These are phyloP conservation scores for Pristionchus exspectatus DNA, from an alignment of 2,888 invertebrate species.

Conservation along the genomic window DNA sequence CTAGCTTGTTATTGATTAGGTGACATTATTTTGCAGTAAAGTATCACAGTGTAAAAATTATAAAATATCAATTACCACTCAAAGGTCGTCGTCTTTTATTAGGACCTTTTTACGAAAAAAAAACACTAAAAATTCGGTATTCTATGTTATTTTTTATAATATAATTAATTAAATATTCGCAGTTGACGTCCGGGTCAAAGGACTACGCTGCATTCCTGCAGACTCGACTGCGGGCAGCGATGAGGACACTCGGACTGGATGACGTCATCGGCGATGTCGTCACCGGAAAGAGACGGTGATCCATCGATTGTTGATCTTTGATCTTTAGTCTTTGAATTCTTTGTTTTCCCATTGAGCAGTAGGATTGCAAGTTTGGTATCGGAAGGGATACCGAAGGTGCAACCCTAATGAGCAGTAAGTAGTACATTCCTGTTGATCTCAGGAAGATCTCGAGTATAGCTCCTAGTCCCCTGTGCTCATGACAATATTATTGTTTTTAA, in stretches of 20 bases:
- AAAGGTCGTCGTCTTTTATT: too few species aligned
- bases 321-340: neutral
- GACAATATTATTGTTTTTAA: neutral
- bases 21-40: too few species aligned
- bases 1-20: too few species aligned
- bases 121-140: too few species aligned
- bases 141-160: too few species aligned
- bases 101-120: too few species aligned
- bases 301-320: constrained; percentile 1
- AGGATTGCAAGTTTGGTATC: too few species aligned
- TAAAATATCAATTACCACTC: too few species aligned
- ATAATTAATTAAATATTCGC: neutral
- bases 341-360: neutral
- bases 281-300: constrained; percentile 34
- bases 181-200: constrained; percentile 42
- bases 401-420: neutral
- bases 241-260: constrained; percentile 27
- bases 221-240: constrained; percentile 1
- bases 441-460: neutral
- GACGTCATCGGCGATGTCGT: constrained; percentile 41
- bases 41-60: too few species aligned
- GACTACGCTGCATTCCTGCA: constrained; percentile 21
- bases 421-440: neutral
- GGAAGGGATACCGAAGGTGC: neutral
- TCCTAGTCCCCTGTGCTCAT: neutral